These are phyloP conservation scores for Athripsodes cinereus DNA, from an alignment of 2,888 invertebrate species.

Conservation along the genomic window DNA sequence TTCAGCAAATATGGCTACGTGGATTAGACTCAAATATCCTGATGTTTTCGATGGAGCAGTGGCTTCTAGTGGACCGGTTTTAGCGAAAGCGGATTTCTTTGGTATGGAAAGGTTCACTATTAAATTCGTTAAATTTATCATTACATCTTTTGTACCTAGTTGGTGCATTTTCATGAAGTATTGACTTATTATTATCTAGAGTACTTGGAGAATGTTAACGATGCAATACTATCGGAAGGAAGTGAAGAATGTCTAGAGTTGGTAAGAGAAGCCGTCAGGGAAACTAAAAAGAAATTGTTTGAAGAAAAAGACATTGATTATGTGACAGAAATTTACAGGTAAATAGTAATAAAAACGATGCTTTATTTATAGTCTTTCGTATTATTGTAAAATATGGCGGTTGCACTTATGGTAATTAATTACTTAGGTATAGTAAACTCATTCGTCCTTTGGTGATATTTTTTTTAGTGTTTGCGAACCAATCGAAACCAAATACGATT, in stretches of 20 bases:
- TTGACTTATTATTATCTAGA: slow-evolving; percentile 36
- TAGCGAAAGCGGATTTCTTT: slow-evolving; percentile 39
- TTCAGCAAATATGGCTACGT: slow-evolving; percentile 43
- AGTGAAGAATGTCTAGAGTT: slow-evolving; percentile 39
- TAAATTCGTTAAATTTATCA: background rate
- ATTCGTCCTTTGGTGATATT: background rate
- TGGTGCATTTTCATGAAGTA: too few relatives aligned
- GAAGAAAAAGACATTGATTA: slow-evolving; percentile 32
- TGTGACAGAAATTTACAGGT: slow-evolving; percentile 45
- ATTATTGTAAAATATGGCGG: too few relatives aligned
- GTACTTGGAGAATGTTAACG: slow-evolving; percentile 49
- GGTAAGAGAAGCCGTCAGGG: slow-evolving; percentile 38
- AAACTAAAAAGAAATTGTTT: slow-evolving; percentile 30
- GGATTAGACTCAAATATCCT: slow-evolving; percentile 43
- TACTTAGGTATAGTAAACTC: too few relatives aligned
- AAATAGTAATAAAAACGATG: slow-evolving; percentile 25
- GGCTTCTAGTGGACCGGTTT: slow-evolving; percentile 44
- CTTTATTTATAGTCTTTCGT: background rate
- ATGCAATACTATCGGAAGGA: slow-evolving; percentile 40
- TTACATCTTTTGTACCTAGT: background rate
- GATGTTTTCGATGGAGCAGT: slow-evolving; percentile 41
- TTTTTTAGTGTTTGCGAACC: slow-evolving; percentile 38
- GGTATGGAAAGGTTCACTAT: too few relatives aligned
- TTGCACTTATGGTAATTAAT: too few relatives aligned
- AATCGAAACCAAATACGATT: slow-evolving; percentile 31